Evolutionary conservation across 2,888 invertebrate species (phyloP).

Genomic region (Drosophila vallismaia): DNA sequence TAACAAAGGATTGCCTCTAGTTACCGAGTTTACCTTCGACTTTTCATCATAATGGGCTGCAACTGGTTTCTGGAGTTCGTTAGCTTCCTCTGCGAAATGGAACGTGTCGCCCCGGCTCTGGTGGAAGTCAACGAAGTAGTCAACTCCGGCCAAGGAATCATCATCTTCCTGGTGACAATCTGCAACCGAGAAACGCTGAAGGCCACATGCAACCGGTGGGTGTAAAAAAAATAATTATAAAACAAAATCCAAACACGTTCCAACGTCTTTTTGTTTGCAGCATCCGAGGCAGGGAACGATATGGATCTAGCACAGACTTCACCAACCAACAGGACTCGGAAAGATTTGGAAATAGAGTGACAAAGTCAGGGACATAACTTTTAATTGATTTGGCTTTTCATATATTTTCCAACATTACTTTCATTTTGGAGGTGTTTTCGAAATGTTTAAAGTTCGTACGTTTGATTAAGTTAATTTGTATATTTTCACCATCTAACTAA

Average conservation of each 20-base stretch:
- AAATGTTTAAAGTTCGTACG: slow-evolving; percentile 5
- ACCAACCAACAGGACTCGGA: neutral
- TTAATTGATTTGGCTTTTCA: neutral
- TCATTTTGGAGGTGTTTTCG: slow-evolving; percentile 5
- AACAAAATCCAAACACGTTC: neutral
- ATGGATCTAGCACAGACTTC: neutral
- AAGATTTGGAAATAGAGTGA: neutral
- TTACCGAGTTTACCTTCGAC: slow-evolving; percentile 90
- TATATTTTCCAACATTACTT: slow-evolving; percentile 17
- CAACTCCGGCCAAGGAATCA: slow-evolving; percentile 57
- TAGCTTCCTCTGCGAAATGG: slow-evolving; percentile 85
- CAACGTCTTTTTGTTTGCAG: slow-evolving; percentile 4
- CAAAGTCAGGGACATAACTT: neutral
- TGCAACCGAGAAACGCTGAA: slow-evolving; percentile 48
- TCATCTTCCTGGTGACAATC: slow-evolving; percentile 60
- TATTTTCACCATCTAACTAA: slow-evolving; percentile 51
- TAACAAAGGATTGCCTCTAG: slow-evolving; percentile 83
- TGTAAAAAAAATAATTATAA: neutral
- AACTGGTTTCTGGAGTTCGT: slow-evolving; percentile 92
- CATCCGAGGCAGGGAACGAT: neutral
- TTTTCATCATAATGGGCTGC: slow-evolving; percentile 93
- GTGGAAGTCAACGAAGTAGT: neutral
- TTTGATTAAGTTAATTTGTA: slow-evolving; percentile 47
- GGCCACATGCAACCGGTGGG: slow-evolving; percentile 50
- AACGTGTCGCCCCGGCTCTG: neutral